phyloP scores from a whole-genome alignment of 2,888 invertebrate genomes.

The Cancer borealis region DNA sequence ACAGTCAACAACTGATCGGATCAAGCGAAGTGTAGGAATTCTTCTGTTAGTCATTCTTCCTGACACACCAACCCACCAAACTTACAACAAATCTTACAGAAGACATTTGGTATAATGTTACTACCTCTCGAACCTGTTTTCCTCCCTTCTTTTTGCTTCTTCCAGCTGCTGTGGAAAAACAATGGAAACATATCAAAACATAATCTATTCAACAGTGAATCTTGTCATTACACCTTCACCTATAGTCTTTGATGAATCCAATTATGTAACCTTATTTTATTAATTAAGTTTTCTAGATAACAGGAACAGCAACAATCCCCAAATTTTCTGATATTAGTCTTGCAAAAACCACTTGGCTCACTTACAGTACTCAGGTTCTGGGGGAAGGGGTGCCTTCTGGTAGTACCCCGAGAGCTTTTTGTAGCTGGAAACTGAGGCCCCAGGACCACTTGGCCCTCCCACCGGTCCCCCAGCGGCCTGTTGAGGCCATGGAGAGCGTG shows the following conservation, averaged over 20 bases:
- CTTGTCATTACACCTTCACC: background rate
- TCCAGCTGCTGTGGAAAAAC: conserved; percentile 41
- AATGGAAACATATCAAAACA: background rate
- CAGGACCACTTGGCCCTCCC: background rate
- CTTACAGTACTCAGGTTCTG: conserved; percentile 66
- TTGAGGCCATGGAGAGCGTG: conserved; percentile 67
- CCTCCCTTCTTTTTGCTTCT: conserved; percentile 70
- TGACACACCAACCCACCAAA: conserved; percentile 42
- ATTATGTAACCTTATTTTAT: background rate
- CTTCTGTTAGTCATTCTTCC: background rate
- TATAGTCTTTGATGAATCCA: background rate
- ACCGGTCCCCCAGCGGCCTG: conserved; percentile 30
- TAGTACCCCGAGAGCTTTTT: conserved; percentile 69
- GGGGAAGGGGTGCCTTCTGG: conserved; percentile 62
- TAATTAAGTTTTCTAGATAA: background rate
- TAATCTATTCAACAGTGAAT: background rate
- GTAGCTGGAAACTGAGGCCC: conserved; percentile 47
- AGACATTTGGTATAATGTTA: conserved; percentile 56
- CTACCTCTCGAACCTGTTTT: conserved; percentile 68
- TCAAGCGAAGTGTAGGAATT: background rate
- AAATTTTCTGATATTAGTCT: background rate
- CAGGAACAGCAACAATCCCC: background rate
- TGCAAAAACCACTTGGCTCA: background rate
- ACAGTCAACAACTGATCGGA: background rate
- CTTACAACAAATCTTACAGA: conserved; percentile 67